A percentile compares a stretch with the other conserved stretches of the same genome.
These are phyloP conservation scores for Tetrapedia diversipes DNA, from an alignment of 2,888 invertebrate species.

Conservation along the genomic window DNA sequence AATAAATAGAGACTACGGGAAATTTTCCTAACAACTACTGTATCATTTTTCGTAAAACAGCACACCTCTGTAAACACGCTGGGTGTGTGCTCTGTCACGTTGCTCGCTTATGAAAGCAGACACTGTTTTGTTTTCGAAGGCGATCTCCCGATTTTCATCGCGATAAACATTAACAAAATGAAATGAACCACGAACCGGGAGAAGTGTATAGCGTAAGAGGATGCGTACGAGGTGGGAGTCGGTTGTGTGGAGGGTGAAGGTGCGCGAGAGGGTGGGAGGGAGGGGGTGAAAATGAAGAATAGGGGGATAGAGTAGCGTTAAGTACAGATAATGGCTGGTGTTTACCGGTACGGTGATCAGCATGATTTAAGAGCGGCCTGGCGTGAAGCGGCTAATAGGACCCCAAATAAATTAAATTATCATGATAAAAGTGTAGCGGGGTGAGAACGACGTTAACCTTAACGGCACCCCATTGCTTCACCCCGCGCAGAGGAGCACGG, in stretches of 20 bases:
- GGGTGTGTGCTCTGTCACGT: too few species aligned
- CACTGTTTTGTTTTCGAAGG: too few species aligned
- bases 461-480: slow-evolving; percentile 49
- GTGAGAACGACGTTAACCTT: slow-evolving; percentile 59
- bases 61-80: too few species aligned
- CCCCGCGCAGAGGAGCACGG: slow-evolving; percentile 70
- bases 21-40: too few species aligned
- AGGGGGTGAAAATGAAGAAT: slow-evolving; percentile 14
- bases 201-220: neutral
- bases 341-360: slow-evolving; percentile 79
- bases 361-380: slow-evolving; percentile 76
- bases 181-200: neutral
- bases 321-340: slow-evolving; percentile 79
- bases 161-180: neutral
- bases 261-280: neutral
- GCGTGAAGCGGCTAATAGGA: slow-evolving; percentile 79
- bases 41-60: too few species aligned
- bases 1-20: too few species aligned
- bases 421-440: slow-evolving; percentile 77
- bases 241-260: neutral
- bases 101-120: too few species aligned
- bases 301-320: slow-evolving; percentile 62
- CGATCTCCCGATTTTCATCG: neutral
- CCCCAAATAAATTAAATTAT: slow-evolving; percentile 82
- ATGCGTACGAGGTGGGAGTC: too few species aligned